A percentile compares a stretch with the other conserved stretches of the same genome.
Conservation (phyloP, 2,113 vertebrate genomes). For the Sceloporus tristichus region DNA sequence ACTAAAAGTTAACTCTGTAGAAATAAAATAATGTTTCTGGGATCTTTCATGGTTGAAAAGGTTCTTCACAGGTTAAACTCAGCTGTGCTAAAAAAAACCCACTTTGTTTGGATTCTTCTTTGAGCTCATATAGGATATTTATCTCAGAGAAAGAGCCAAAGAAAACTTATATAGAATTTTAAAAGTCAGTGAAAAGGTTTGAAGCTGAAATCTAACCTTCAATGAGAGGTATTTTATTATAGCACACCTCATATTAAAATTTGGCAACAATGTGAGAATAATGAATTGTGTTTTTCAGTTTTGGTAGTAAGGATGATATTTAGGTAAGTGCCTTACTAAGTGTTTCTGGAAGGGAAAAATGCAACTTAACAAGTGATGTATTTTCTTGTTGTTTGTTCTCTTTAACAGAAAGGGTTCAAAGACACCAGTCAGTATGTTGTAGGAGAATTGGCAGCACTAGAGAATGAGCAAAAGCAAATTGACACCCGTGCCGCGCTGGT, state of each 20-base stretch:
- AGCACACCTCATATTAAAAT: constrained; percentile 54
- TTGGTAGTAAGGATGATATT: constrained; percentile 76
- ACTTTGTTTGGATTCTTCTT: constrained; percentile 53
- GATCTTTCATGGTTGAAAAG: not conserved
- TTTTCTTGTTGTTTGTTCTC: constrained; percentile 87
- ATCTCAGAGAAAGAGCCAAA: constrained; percentile 43
- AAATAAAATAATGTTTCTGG: constrained; percentile 34
- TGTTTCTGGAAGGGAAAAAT: constrained; percentile 84
- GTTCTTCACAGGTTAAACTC: rapidly evolving
- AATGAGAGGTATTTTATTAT: constrained; percentile 55
- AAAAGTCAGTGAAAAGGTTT: constrained; percentile 50
- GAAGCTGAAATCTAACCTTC: constrained; percentile 51
- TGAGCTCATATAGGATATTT: constrained; percentile 31
- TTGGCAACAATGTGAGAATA: constrained; percentile 71
- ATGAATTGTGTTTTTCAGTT: constrained; percentile 64
- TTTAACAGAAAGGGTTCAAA: constrained; percentile 99
- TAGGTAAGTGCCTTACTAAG: constrained; percentile 87
- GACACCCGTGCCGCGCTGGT: constrained; percentile 99
- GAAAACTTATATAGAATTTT: constrained; percentile 54
- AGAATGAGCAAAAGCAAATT: constrained; percentile 99
- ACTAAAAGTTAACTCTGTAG: constrained; percentile 36
- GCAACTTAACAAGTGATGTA: constrained; percentile 86
- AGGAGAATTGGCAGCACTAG: constrained; percentile 99
- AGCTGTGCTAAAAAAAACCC: constrained; percentile 22
- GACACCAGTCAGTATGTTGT: constrained; percentile 99